Evolutionary conservation across 2,888 invertebrate species (phyloP).

Genomic region (Lasioglossum malachurum): DNA sequence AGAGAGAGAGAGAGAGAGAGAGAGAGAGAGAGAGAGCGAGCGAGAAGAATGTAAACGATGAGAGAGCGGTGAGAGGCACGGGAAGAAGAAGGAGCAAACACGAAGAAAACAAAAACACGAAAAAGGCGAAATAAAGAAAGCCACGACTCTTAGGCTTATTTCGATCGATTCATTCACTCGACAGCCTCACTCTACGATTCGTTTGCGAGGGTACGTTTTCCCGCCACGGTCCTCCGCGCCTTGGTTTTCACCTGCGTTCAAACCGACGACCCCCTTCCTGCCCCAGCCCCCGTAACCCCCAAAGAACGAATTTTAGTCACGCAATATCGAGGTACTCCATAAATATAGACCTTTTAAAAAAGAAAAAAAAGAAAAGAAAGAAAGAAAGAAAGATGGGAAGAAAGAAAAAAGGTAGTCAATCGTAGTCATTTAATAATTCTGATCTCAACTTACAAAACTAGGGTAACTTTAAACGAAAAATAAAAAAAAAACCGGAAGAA

Average conservation of each 20-base stretch:
- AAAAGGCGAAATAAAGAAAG: conserved; percentile 31
- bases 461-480: not conserved
- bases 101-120: not conserved
- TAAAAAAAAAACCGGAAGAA: not conserved
- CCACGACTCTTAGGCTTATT: conserved; percentile 39
- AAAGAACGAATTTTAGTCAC: conserved; percentile 18
- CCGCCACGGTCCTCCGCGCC: not conserved
- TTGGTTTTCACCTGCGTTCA: not conserved
- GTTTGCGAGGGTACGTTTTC: conserved; percentile 10
- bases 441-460: conserved; percentile 46
- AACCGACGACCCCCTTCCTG: not conserved
- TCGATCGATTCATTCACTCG: conserved; percentile 51
- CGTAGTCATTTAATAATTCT: conserved; percentile 38
- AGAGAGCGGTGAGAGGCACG: not conserved
- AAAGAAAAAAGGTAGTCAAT: conserved; percentile 24
- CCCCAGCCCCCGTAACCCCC: not conserved
- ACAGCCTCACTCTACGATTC: conserved; percentile 11
- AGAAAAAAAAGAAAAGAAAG: conserved; percentile 13
- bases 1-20: not conserved
- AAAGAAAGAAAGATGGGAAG: not conserved
- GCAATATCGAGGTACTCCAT: conserved; percentile 22
- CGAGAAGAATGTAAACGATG: conserved; percentile 15
- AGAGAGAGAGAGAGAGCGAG: not conserved
- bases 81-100: conserved; percentile 8
- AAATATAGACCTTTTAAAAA: conserved; percentile 18